These are phyloP conservation scores for Aphaenogaster floridana DNA, from an alignment of 1,140 invertebrate genomes.

Conservation along the genomic window DNA sequence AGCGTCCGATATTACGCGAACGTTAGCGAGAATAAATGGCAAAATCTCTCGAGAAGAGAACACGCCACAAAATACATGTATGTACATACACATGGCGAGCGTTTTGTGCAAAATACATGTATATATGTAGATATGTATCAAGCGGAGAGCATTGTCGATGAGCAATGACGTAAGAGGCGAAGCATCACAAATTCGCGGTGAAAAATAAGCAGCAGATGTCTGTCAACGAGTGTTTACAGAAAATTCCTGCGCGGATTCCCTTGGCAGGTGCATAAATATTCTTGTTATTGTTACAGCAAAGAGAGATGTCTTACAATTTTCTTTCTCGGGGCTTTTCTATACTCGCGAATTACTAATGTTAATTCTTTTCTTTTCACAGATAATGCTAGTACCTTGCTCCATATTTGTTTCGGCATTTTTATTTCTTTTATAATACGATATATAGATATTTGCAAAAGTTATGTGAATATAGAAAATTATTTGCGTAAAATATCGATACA, in stretches of 20 bases:
- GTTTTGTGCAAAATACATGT: conserved; percentile 13
- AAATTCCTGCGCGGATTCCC: conserved; percentile 62
- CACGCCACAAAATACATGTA: background rate
- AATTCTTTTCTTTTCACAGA: background rate
- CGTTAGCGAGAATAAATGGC: conserved; percentile 33
- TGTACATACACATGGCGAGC: background rate
- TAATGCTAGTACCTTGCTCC: background rate
- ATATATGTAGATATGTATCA: conserved; percentile 44
- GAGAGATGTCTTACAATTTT: conserved; percentile 26
- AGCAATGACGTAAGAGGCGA: conserved; percentile 52
- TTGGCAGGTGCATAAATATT: conserved; percentile 63
- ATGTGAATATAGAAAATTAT: background rate
- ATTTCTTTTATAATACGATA: background rate
- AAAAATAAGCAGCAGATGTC: conserved; percentile 68
- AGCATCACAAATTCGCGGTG: conserved; percentile 54
- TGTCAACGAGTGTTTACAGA: conserved; percentile 62
- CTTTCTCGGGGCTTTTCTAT: background rate
- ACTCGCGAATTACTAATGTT: background rate
- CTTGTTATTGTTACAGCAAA: conserved; percentile 35
- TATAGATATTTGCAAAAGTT: background rate
- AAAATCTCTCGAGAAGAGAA: conserved; percentile 14
- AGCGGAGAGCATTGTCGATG: conserved; percentile 43
- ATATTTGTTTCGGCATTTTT: background rate
- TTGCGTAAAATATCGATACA: background rate
- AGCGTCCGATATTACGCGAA: conserved; percentile 17